phyloP scores from a whole-genome alignment of 1,140 invertebrate species.

The Heterodera schachtii region DNA sequence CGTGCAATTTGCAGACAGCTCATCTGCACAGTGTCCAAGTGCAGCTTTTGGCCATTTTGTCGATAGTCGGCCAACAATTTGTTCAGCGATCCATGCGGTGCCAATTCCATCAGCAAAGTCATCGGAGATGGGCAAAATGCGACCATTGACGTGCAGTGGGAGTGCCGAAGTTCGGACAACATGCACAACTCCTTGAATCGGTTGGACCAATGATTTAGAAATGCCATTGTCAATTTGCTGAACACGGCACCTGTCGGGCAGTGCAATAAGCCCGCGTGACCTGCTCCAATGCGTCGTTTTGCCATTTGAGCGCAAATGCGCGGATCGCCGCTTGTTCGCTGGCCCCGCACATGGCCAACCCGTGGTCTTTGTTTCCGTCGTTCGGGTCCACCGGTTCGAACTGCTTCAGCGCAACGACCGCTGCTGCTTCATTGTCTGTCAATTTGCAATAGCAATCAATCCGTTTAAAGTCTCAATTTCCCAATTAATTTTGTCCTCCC shows the following conservation, averaged over 20 bases:
- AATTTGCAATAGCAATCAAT: no score
- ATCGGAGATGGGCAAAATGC: slow-evolving; percentile 84
- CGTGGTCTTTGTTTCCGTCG: slow-evolving; percentile 43
- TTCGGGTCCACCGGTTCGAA: slow-evolving; percentile 82
- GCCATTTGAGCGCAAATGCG: slow-evolving; percentile 77
- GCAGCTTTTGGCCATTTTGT: slow-evolving; percentile 79
- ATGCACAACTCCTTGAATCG: slow-evolving; percentile 74
- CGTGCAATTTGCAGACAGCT: slow-evolving; percentile 85
- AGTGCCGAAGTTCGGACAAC: slow-evolving; percentile 79
- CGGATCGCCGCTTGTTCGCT: slow-evolving; percentile 78
- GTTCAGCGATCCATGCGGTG: slow-evolving; percentile 86
- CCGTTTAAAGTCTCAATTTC: not conserved
- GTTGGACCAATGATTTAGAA: not conserved
- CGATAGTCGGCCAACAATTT: slow-evolving; percentile 79
- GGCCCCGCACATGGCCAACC: slow-evolving; percentile 48
- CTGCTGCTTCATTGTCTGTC: slow-evolving; percentile 47
- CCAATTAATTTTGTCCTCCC: not conserved
- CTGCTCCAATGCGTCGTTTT: slow-evolving; percentile 83
- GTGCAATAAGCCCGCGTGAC: slow-evolving; percentile 92
- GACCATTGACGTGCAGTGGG: slow-evolving; percentile 84
- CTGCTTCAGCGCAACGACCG: slow-evolving; percentile 88
- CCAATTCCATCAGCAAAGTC: slow-evolving; percentile 85
- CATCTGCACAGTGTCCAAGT: slow-evolving; percentile 79
- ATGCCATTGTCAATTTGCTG: not conserved
- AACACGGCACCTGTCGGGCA: slow-evolving; percentile 78